These are phyloP conservation scores for Genyomyrus donnyi DNA, from an alignment of 2,113 vertebrate genomes.

Conservation along the genomic window DNA sequence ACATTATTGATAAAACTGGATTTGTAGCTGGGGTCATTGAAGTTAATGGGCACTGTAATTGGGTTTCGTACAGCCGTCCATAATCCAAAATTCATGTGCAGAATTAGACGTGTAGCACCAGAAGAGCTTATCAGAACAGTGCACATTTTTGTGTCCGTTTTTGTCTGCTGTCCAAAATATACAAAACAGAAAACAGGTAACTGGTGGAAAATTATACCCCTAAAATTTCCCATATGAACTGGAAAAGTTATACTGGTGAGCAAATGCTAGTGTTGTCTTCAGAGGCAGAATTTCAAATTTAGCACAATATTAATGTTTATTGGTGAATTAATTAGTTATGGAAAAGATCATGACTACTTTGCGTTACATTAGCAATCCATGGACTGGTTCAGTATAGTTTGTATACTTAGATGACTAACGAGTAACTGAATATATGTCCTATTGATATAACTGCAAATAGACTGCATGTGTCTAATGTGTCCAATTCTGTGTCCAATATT, in stretches of 20 bases:
- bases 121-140: neutral
- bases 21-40: neutral
- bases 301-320: neutral
- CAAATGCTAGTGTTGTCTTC: neutral
- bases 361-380: neutral
- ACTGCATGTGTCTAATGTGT: neutral
- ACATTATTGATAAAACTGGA: neutral
- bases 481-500: neutral
- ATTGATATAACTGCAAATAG: neutral
- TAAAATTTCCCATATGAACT: neutral
- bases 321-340: neutral
- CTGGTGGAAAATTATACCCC: neutral
- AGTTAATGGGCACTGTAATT: neutral
- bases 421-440: neutral
- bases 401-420: neutral
- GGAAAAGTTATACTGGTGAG: neutral
- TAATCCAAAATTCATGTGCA: neutral
- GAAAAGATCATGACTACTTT: neutral
- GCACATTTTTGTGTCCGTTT: neutral
- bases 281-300: neutral
- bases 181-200: neutral
- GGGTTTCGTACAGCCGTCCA: neutral
- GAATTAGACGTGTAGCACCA: neutral
- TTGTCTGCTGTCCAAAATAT: neutral
- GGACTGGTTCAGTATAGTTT: neutral